Percentiles rank a stretch among this genome's conserved stretches.
Evolutionary conservation across 2,888 invertebrate genomes (phyloP).

Genomic region (Exephanes ischioxanthus): DNA sequence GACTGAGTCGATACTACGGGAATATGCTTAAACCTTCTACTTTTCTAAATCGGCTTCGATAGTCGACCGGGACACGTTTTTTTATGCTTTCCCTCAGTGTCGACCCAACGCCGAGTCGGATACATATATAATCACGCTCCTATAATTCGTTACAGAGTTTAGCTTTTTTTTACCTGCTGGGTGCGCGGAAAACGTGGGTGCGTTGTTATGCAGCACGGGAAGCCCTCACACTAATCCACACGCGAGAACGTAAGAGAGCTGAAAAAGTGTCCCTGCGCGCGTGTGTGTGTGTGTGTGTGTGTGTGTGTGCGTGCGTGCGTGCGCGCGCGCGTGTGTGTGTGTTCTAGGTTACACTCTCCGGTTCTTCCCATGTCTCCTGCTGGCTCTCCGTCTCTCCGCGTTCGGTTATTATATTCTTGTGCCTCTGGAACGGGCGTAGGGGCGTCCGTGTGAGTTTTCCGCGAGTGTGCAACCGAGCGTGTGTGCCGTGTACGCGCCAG

Average conservation of each 20-base stretch:
- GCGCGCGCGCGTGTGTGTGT: background rate
- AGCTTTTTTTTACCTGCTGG: slow-evolving; percentile 17
- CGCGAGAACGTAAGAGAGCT: slow-evolving; percentile 22
- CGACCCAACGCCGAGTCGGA: slow-evolving; percentile 6
- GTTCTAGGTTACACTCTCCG: slow-evolving; percentile 2
- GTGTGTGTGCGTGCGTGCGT: background rate
- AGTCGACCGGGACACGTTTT: slow-evolving; percentile 9
- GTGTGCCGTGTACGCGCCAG: slow-evolving; percentile 69
- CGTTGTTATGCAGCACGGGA: slow-evolving; percentile 23
- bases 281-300: background rate
- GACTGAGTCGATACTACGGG: background rate
- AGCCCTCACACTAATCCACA: slow-evolving; percentile 35
- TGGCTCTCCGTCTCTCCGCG: slow-evolving; percentile 10
- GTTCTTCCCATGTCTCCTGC: slow-evolving; percentile 16
- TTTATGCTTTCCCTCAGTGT: slow-evolving; percentile 15
- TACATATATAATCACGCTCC: background rate
- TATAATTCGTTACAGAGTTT: background rate
- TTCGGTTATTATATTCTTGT: slow-evolving; percentile 13
- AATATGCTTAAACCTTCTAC: background rate
- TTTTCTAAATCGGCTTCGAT: background rate
- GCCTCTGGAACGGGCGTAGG: slow-evolving; percentile 4
- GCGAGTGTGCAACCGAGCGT: slow-evolving; percentile 35
- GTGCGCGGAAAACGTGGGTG: slow-evolving; percentile 32
- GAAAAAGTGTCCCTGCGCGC: background rate
- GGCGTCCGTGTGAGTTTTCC: slow-evolving; percentile 4